These are phyloP conservation scores for Pandion haliaetus DNA, from an alignment of 2,113 vertebrate genomes.

Conservation along the genomic window DNA sequence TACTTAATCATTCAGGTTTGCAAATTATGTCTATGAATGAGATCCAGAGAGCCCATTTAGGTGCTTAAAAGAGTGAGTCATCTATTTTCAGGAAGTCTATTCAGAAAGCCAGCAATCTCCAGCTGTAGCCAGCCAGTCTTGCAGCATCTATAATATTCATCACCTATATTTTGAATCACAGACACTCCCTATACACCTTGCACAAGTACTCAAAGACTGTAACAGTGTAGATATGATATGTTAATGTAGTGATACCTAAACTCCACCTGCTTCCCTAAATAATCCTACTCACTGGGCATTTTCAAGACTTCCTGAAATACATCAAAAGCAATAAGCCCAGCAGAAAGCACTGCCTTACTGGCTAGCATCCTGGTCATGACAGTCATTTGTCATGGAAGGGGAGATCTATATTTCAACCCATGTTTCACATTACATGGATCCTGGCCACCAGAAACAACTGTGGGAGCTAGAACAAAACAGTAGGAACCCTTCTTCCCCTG, in stretches of 20 bases:
- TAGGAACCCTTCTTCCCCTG: neutral
- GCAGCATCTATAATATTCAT: neutral
- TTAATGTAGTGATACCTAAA: neutral
- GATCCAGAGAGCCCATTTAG: neutral
- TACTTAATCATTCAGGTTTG: neutral
- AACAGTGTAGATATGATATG: neutral
- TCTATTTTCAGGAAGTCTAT: neutral
- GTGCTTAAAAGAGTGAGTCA: neutral
- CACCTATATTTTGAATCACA: rapidly evolving
- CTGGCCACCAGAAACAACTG: neutral
- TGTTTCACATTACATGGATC: neutral
- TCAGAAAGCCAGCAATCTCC: neutral
- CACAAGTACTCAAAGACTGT: neutral
- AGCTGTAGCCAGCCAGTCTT: neutral
- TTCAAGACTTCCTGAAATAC: neutral
- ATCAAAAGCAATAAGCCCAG: neutral
- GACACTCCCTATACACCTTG: neutral
- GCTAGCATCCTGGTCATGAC: neutral
- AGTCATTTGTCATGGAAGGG: neutral
- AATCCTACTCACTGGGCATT: neutral
- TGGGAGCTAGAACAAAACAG: neutral
- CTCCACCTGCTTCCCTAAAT: neutral
- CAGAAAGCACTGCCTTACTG: neutral
- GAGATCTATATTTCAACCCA: neutral
- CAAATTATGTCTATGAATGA: neutral